A percentile compares a stretch with the other conserved stretches of the same genome.
Conservation (phyloP, 2,888 invertebrate genomes). For the Bembecia ichneumoniformis region DNA sequence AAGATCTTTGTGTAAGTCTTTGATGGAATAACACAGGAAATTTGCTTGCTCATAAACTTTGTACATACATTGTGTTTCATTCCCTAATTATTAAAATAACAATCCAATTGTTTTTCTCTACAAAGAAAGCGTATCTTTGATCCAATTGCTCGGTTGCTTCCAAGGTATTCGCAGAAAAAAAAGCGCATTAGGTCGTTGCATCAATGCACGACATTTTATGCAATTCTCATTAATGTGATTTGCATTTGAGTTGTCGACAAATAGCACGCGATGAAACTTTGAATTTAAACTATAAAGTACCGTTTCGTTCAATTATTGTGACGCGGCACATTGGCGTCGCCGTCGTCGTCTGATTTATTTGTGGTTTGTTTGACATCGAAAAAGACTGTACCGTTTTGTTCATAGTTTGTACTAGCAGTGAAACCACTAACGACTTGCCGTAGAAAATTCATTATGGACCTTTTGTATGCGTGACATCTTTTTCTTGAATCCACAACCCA, state of each 20-base stretch:
- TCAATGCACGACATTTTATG: constrained; percentile 24
- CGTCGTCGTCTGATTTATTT: not conserved
- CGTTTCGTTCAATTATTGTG: no score
- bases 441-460: not conserved
- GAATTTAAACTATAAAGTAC: not conserved
- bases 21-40: no score
- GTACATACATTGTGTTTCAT: no score
- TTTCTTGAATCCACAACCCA: not conserved
- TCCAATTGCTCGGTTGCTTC: constrained; percentile 27
- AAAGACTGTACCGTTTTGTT: not conserved
- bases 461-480: constrained; percentile 1
- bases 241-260: constrained; percentile 3
- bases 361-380: not conserved
- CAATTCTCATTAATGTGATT: constrained; percentile 15
- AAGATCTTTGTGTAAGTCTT: no score
- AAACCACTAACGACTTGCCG: not conserved
- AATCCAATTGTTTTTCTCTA: not conserved
- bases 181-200: constrained; percentile 14
- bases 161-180: constrained; percentile 34
- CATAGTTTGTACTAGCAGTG: not conserved
- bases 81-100: not conserved
- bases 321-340: not conserved
- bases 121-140: constrained; percentile 31
- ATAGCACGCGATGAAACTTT: constrained; percentile 2
- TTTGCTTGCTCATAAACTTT: no score